These are phyloP conservation scores for Oncorhynchus nerka DNA, from an alignment of 2,113 vertebrate species.

Conservation along the genomic window DNA sequence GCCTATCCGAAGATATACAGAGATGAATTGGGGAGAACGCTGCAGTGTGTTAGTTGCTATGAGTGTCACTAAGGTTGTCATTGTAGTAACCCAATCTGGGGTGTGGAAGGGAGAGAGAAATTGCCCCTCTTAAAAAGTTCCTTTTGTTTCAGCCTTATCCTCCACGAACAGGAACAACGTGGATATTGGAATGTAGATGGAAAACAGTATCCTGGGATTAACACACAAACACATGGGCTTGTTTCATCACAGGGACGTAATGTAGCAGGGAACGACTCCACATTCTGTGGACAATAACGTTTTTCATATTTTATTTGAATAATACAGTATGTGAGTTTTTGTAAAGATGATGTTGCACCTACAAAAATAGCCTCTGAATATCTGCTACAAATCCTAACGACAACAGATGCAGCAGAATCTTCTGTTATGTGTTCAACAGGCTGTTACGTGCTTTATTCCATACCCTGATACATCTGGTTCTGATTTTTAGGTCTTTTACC, in stretches of 20 bases:
- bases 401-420: too few relatives aligned
- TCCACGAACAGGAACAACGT: slow-evolving; percentile 54
- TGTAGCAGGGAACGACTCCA: background rate
- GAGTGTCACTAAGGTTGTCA: slow-evolving; percentile 37
- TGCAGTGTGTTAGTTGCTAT: slow-evolving; percentile 24
- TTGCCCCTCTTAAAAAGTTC: background rate
- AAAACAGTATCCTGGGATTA: slow-evolving; percentile 48
- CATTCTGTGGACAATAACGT: too few relatives aligned
- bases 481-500: background rate
- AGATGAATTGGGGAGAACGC: slow-evolving; percentile 30
- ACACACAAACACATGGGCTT: slow-evolving; percentile 22
- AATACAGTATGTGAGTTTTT: too few relatives aligned
- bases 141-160: slow-evolving; percentile 45
- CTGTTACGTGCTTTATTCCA: too few relatives aligned
- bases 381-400: too few relatives aligned
- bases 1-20: background rate
- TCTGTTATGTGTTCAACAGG: too few relatives aligned
- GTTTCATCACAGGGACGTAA: background rate
- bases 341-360: too few relatives aligned
- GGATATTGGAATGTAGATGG: slow-evolving; percentile 49
- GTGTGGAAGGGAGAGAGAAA: too few relatives aligned
- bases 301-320: too few relatives aligned
- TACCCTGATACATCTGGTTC: background rate
- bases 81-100: too few relatives aligned
- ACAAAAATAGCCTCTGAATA: too few relatives aligned